Conservation (phyloP, 2,113 vertebrate genomes). For the Dermatemys mawii region DNA sequence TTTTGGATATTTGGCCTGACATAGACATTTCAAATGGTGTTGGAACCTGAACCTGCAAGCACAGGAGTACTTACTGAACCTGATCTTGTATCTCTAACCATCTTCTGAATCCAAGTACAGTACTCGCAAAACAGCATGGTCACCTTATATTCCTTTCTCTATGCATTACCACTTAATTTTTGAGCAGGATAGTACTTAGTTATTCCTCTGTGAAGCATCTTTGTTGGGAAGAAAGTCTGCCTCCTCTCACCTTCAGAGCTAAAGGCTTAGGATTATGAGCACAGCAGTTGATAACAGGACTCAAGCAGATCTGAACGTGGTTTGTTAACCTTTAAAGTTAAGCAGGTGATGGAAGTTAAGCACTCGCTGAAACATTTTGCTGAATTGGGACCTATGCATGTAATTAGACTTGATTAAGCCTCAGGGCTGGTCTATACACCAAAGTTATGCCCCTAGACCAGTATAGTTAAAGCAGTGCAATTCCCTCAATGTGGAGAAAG, state of each 20-base stretch:
- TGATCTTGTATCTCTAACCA: neutral
- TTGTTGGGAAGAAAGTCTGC: neutral
- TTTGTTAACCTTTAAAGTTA: neutral
- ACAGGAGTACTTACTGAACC: neutral
- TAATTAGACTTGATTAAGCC: neutral
- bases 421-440: neutral
- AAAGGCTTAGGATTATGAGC: slow-evolving; percentile 39
- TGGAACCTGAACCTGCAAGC: neutral
- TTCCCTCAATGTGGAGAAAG: fast-evolving
- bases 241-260: neutral
- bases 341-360: slow-evolving; percentile 45
- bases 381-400: neutral
- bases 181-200: neutral
- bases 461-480: fast-evolving
- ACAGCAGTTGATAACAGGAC: neutral
- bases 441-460: neutral
- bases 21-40: fast-evolving
- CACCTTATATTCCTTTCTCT: neutral
- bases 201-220: neutral
- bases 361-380: neutral
- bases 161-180: neutral
- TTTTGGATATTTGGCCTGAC: neutral
- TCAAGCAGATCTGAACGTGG: neutral
- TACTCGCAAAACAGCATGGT: neutral
- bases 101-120: neutral